phyloP scores from a whole-genome alignment of 2,113 vertebrate species.

The Nettapus auritus region DNA sequence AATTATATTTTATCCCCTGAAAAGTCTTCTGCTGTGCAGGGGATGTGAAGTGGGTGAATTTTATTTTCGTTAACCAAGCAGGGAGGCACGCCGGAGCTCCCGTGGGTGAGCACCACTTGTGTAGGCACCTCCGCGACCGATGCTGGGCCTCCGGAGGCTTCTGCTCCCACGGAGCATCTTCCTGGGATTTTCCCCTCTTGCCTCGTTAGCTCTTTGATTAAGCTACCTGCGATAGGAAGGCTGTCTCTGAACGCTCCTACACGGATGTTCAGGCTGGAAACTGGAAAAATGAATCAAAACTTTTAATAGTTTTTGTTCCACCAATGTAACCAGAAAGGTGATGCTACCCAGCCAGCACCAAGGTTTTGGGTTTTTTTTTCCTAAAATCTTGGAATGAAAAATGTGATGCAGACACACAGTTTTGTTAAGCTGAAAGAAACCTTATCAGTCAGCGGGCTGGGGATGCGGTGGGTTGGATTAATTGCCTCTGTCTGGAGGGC shows the following conservation, averaged over 20 bases:
- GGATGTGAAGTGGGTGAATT: not conserved
- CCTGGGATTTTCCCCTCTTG: not conserved
- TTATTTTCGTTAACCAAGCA: not conserved
- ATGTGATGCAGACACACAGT: not conserved
- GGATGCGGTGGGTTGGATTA: not conserved
- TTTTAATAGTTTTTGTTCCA: not conserved
- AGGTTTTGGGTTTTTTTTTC: too few species aligned
- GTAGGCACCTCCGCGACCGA: constrained; percentile 21
- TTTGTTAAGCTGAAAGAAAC: not conserved
- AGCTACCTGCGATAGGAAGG: constrained; percentile 5
- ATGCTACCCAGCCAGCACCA: too few species aligned
- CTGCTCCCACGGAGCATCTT: constrained; percentile 9
- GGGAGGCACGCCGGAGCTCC: not conserved
- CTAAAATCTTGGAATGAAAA: not conserved
- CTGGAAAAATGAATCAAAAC: not conserved
- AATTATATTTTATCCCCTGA: constrained; percentile 50
- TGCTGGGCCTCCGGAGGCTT: constrained; percentile 22
- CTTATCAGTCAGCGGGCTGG: not conserved
- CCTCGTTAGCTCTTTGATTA: constrained; percentile 28
- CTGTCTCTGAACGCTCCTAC: not conserved
- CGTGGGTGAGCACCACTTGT: not conserved
- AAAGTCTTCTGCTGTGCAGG: constrained; percentile 27
- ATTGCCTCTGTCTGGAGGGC: not conserved
- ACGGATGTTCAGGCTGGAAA: not conserved
- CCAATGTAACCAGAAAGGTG: not conserved